Evolutionary conservation across 2,888 invertebrate genomes (phyloP), one percentile per base, ranked within the genome.

Genomic region (Trilocha varians): DNA sequence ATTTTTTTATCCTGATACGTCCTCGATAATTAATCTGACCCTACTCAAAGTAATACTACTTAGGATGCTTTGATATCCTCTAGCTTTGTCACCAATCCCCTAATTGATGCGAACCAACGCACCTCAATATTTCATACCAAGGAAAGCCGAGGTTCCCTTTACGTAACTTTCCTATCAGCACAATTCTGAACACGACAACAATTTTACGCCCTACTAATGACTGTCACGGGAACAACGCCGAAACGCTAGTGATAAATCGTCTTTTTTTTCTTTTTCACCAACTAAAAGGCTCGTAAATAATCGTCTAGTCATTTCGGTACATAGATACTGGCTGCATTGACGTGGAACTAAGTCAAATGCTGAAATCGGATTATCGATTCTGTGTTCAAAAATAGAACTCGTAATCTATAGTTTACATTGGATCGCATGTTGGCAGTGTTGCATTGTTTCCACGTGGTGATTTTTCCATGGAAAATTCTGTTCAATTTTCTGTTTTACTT

Each of bases 221-320:
- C 45, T 47, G 46, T 42, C 36, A 42, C 40, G 34, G 39, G 46
- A 46, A 48, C 45, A 52, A 60, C 46, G 48, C 47, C 36, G 42
- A 39, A 41, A 45, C 44, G 44, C 25, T 42, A 34, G 41, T 55
- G 57, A 59, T 59, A 58, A 59, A 58, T 61, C 53, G 49, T 49
- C 50, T 55, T 56, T 57, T 48, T 48, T 40, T 25, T 4, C 25
- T 6, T 25, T 25, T 5, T 25, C 25, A 32, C 17, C 18, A 32
- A 38, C 25, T 25, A 13, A 16, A 25, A 38, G 14, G 11, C 6
- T 15, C 4, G 8, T 37, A 37, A 17, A 13, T 5, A 17, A 18
- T 6, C 3, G n/a, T 37, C n/a, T 37, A 17, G 37, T 37, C 18
- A 17, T n/a, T 37, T 13, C 2, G 4, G 17, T 9, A 13, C 13